Base-by-base conservation (phyloP, 2,797 vertebrate species). In the Halcyon badia region DNA sequence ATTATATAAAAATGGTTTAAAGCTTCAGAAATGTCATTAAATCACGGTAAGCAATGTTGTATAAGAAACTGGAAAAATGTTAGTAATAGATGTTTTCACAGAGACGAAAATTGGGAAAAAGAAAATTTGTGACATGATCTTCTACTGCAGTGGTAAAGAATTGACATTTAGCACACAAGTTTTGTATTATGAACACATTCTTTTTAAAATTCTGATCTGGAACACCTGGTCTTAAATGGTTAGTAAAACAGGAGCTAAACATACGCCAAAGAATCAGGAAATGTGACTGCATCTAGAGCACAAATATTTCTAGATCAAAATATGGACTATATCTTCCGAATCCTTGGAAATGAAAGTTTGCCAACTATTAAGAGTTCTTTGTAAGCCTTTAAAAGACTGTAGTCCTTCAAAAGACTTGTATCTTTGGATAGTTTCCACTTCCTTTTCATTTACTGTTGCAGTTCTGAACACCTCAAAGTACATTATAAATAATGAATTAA, bases 401-500 rank as follows among this genome's bases (percentile, higher is more conserved):
- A 76, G 81, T 46, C 17, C 44, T 88, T 96, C 79, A 83, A 96
- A 94, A 44, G 18, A 46, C 14, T 93, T 51, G 24, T 52, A 76
- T 79, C 46, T 57, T 83, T 90, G 52, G 52, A 87, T 80, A 61
- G 20, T 88, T 83, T 75, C 22, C 24, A 7, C 48, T 87, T 83
- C 28, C 31, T 89, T 91, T 93, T 93, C 21, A 46, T 83, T 90
- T 91, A 58, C 54, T 80, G 2, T 85, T 66, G 12, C 37, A 73
- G 25, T 78, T 87, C 80, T 83, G 85, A 94, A 39, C 54, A 82
- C 22, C 77, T 93, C 62, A 41, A 77, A 93, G 86, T 33, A 66
- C 22, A 44, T 73, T 66, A 60, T 94, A 70, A 90, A 93, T 93
- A 92, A 82, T 92, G 51, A 94, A 95, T 90, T 89, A 52, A 73